Evolutionary conservation across 2,797 vertebrate species (phyloP), one percentile per base, ranked within the genome.

Genomic region (Pipistrellus pygmaeus): DNA sequence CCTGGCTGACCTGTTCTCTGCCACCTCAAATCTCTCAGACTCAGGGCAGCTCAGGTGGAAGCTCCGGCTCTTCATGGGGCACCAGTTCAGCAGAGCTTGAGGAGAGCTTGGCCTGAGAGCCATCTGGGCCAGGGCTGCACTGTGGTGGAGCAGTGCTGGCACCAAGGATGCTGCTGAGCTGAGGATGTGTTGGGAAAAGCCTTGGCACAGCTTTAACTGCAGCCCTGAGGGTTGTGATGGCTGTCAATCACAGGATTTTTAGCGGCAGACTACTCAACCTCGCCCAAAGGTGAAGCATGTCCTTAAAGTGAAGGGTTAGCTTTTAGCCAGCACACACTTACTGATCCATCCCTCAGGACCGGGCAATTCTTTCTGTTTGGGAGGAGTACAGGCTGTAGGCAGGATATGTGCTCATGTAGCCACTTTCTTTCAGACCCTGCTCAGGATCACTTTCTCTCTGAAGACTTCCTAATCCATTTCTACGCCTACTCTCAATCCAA

Each of bases 211-310:
- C 96, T 97, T 96, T 96, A 86, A 30, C 93, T 78, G 87, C 2
- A 95, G 95, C 96, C 97, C 96, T 88, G 72, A 85, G 96, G 96
- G 96, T 72, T 30, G 90, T 0, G 80, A 97, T 96, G 92, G 96
- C 97, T 98, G 97, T 96, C 94, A 96, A 93, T 98, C 72, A 44
- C 57, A 96, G 38, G 95, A 84, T 91, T 97, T 97, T 96, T 97
- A 96, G 88, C 90, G 90, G 88, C 90, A 73, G 77, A 97, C 88
- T 78, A 85, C 95, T 78, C 57, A 53, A 1, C 94, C 80, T 97
- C 68, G 88, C 97, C 89, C 90, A 94, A 93, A 97, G 96, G 97
- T 69, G 85, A 92, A 92, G 46, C 55, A 80, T 96, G 95, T 92
- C 95, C 97, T 97, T 93, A 94, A 93, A 93, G 64, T 84, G 17